These are phyloP conservation scores for Brienomyrus brachyistius DNA, from an alignment of 2,113 vertebrate species.

Conservation along the genomic window DNA sequence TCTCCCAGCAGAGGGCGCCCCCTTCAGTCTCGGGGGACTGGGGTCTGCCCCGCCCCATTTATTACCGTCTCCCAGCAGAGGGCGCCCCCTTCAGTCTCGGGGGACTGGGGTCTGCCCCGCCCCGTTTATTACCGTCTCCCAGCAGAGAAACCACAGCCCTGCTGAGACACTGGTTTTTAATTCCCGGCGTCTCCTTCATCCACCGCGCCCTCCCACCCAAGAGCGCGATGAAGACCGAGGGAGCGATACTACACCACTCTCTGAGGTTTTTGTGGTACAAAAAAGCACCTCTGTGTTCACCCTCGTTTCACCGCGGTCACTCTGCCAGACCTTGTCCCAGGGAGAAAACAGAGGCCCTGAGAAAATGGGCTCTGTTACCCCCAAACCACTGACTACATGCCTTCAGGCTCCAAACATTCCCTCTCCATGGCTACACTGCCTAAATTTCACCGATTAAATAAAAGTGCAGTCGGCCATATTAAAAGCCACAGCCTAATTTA, in stretches of 20 bases:
- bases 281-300: neutral
- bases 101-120: neutral
- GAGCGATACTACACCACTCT: neutral
- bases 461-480: neutral
- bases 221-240: neutral
- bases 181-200: neutral
- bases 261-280: neutral
- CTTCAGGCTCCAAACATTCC: neutral
- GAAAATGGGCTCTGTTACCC: neutral
- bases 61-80: neutral
- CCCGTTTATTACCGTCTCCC: neutral
- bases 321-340: neutral
- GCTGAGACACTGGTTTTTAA: neutral
- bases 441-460: neutral
- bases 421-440: neutral
- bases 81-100: neutral
- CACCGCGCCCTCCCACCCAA: neutral
- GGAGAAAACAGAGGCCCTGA: neutral
- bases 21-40: neutral
- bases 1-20: neutral
- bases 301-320: neutral
- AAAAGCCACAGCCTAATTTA: neutral
- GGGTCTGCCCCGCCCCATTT: neutral
- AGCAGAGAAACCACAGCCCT: neutral
- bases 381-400: conserved; percentile 3